Percentiles rank a stretch among this genome's conserved stretches.
These are phyloP conservation scores for Karalla daura DNA, from an alignment of 2,797 vertebrate species.

Conservation along the genomic window DNA sequence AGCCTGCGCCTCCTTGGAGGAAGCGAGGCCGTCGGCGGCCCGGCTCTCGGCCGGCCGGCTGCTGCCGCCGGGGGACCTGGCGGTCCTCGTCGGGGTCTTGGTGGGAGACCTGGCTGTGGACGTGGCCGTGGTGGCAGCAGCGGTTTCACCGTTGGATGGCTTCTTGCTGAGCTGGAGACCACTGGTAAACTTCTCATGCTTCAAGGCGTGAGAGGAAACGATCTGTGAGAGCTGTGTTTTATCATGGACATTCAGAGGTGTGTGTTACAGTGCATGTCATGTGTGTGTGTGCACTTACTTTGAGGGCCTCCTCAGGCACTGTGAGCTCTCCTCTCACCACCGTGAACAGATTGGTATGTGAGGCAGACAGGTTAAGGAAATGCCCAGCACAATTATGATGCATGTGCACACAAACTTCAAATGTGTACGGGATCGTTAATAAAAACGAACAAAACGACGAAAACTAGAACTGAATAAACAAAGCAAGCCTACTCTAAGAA, in stretches of 20 bases:
- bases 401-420: background rate
- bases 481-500: too few species aligned
- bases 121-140: constrained; percentile 54
- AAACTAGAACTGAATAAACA: too few species aligned
- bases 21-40: constrained; percentile 55
- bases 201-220: constrained; percentile 11
- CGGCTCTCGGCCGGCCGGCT: constrained; percentile 62
- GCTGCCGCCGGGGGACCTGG: constrained; percentile 78
- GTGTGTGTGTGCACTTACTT: constrained; percentile 81
- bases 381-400: background rate
- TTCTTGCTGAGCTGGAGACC: constrained; percentile 95
- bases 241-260: background rate
- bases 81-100: constrained; percentile 77
- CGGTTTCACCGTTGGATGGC: constrained; percentile 83
- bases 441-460: too few species aligned
- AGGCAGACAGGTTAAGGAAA: constrained; percentile 85
- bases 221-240: background rate
- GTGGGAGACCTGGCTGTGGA: constrained; percentile 80
- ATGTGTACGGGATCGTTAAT: too few species aligned
- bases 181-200: constrained; percentile 99
- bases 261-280: background rate
- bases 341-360: constrained; percentile 99
- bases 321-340: constrained; percentile 96
- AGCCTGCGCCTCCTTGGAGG: constrained; percentile 62
- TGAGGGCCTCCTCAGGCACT: constrained; percentile 97